These are phyloP conservation scores for Carcharodon carcharias DNA, from an alignment of 2,797 vertebrate genomes.

Conservation along the genomic window DNA sequence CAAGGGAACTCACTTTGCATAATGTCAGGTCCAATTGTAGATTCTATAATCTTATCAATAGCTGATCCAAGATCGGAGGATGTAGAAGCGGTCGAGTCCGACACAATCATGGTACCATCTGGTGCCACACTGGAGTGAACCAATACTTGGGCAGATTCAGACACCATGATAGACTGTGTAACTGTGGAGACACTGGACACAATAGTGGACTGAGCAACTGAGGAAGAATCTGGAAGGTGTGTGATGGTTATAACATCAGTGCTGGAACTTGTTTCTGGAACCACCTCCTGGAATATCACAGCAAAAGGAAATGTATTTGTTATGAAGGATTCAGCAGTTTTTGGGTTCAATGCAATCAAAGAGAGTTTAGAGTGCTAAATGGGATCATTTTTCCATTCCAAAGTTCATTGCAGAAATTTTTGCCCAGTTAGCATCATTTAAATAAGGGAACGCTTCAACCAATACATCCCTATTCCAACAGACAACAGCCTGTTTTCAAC, in stretches of 20 bases:
- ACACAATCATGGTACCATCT: constrained; percentile 77
- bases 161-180: constrained; percentile 76
- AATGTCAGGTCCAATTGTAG: constrained; percentile 85
- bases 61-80: constrained; percentile 87
- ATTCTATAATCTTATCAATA: constrained; percentile 94
- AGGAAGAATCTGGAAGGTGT: constrained; percentile 88
- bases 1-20: constrained; percentile 71
- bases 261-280: constrained; percentile 84
- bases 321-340: background rate
- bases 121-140: constrained; percentile 80
- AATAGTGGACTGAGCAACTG: constrained; percentile 72
- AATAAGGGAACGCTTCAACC: background rate
- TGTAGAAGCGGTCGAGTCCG: constrained; percentile 79
- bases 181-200: constrained; percentile 79
- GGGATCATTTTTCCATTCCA: background rate
- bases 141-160: constrained; percentile 72
- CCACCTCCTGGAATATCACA: constrained; percentile 64
- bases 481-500: background rate
- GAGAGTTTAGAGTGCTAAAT: background rate
- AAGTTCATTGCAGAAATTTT: background rate
- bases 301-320: background rate
- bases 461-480: background rate
- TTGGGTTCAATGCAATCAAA: background rate
- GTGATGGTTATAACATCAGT: constrained; percentile 68
- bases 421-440: background rate